Evolutionary conservation across 2,113 vertebrate species (phyloP), one percentile per base, ranked within the genome.

Genomic region (Elaphurus davidianus): DNA sequence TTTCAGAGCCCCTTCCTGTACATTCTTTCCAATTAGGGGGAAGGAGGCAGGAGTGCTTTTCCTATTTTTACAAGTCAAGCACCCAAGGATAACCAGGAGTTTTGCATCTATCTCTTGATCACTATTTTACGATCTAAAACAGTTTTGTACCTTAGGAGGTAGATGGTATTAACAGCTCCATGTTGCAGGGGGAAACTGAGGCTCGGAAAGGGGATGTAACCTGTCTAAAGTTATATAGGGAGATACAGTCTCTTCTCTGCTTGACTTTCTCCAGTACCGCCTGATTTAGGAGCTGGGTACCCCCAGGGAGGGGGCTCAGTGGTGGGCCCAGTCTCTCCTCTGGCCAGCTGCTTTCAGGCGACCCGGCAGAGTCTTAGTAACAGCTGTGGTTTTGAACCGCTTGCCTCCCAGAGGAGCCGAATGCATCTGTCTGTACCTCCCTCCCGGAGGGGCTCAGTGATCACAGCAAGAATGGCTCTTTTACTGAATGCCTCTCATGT

Each of bases 311-410:
- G 67, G 55, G 62, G 40, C 78, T 84, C 3, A 0, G 79, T 23
- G 91, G 82, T 7, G 17, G 54, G 67, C 33, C 83, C 25, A 6
- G 28, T 40, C 47, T 45, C 52, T 84, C 57, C 87, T 95, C 89
- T 95, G 96, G 89, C 97, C 96, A 97, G 95, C 94, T 97, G 97
- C 94, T 88, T 74, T 90, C 60, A 57, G 88, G 74, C 17, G 2
- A 87, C n/a, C 86, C n/a, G 52, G 94, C n/a, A 7, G 88, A 92
- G 91, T 93, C 97, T 97, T 94, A 79, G 95, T 71, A 94, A 97
- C 97, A 98, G 97, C 98, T 98, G 96, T 94, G 96, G 92, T 71
- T 97, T 93, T 94, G 85, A 98, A 83, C 94, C 33, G 60, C 93
- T 93, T 91, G 43, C 59, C 91, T 97, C 90, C 94, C 97, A 57